These are phyloP conservation scores for Poeciliopsis paucimaculata DNA, from an alignment of 2,797 vertebrate species.

Conservation along the genomic window DNA sequence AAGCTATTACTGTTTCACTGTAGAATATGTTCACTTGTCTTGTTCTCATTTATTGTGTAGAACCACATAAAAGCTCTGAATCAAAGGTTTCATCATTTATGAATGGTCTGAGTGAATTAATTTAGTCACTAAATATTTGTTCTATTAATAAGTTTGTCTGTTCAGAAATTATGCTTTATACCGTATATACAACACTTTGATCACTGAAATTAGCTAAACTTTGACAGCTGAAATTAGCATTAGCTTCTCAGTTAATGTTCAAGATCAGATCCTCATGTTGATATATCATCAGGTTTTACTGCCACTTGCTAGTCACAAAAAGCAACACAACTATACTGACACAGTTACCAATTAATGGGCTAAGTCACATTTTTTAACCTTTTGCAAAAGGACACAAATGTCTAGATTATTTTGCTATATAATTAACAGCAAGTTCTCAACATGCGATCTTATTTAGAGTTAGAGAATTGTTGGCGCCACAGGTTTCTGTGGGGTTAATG, in stretches of 20 bases:
- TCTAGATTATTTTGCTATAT: no score
- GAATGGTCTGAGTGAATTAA: not conserved
- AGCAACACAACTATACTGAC: not conserved
- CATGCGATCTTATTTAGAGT: no score
- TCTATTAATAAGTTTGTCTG: not conserved
- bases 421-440: no score
- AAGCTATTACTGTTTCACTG: slow-evolving; percentile 1
- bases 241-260: not conserved
- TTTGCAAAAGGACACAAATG: no score
- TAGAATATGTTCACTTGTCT: not conserved
- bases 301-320: not conserved
- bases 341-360: not conserved
- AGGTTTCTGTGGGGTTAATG: no score
- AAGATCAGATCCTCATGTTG: not conserved
- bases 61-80: not conserved
- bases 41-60: not conserved
- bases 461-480: no score
- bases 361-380: not conserved
- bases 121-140: not conserved
- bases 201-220: not conserved
- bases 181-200: not conserved
- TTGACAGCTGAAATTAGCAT: no score
- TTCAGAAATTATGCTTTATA: not conserved
- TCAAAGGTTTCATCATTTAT: not conserved
- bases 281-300: not conserved